Conservation (phyloP, 1,140 invertebrate species). For the Bombus cullumanus region DNA sequence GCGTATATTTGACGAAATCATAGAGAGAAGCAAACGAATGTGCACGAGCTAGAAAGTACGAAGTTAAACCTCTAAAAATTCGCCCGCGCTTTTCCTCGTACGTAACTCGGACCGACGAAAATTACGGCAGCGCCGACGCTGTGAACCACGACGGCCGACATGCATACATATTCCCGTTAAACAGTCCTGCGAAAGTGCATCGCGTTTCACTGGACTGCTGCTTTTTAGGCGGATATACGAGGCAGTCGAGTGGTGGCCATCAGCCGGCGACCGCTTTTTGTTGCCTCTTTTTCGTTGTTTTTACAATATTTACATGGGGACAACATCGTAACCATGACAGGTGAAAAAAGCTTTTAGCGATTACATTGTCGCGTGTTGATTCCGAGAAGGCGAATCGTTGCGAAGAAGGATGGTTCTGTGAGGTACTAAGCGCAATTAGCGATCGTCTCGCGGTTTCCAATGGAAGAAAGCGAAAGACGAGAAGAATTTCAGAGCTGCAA, state of each 20-base stretch:
- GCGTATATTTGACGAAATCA: not conserved
- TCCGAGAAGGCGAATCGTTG: not conserved
- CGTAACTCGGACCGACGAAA: conserved; percentile 20
- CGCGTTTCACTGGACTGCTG: conserved; percentile 30
- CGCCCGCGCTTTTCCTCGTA: conserved; percentile 13
- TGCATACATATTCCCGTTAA: conserved; percentile 45
- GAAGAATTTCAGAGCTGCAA: not conserved
- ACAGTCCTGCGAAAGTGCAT: conserved; percentile 43
- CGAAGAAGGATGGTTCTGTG: not conserved
- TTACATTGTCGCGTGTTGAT: conserved; percentile 12
- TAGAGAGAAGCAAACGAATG: conserved; percentile 15
- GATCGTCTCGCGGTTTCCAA: not conserved
- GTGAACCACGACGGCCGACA: conserved; percentile 42
- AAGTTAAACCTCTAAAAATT: conserved; percentile 42
- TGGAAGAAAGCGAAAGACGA: not conserved
- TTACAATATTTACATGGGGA: conserved; percentile 37
- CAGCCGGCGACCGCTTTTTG: conserved; percentile 18
- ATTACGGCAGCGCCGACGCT: conserved; percentile 25
- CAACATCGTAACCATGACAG: conserved; percentile 14
- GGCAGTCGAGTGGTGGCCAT: conserved; percentile 27
- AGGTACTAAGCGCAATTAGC: not conserved
- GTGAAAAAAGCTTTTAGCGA: conserved; percentile 39
- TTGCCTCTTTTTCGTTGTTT: conserved; percentile 25
- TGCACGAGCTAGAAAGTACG: not conserved
- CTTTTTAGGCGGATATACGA: conserved; percentile 33